These are phyloP conservation scores for Neoarius graeffei DNA, from an alignment of 2,113 vertebrate genomes.

Conservation along the genomic window DNA sequence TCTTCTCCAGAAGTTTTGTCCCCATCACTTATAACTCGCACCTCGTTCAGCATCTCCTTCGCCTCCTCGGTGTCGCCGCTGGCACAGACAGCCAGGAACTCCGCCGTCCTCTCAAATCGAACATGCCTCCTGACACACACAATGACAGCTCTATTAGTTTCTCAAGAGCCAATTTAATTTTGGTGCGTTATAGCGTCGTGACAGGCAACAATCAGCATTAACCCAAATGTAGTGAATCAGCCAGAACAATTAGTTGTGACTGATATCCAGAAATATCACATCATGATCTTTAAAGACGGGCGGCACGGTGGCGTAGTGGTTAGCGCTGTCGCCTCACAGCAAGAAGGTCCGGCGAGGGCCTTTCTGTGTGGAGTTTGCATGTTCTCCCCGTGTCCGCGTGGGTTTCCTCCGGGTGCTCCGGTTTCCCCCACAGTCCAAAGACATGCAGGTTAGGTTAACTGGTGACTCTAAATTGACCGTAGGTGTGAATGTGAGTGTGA, in stretches of 20 bases:
- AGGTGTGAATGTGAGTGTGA: too few relatives aligned
- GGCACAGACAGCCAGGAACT: slow-evolving; percentile 86
- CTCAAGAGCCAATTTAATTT: not conserved
- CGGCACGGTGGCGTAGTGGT: too few relatives aligned
- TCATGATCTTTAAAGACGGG: not conserved
- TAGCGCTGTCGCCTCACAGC: too few relatives aligned
- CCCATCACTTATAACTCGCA: slow-evolving; percentile 42
- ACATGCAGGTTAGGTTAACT: too few relatives aligned
- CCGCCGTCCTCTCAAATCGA: slow-evolving; percentile 83
- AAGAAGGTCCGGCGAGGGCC: too few relatives aligned
- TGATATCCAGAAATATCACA: not conserved
- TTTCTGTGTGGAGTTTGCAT: too few relatives aligned
- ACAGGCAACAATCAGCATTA: not conserved
- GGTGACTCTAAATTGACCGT: too few relatives aligned
- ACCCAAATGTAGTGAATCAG: not conserved
- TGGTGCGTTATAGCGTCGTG: not conserved
- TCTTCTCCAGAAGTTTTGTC: slow-evolving; percentile 45
- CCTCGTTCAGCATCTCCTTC: slow-evolving; percentile 76
- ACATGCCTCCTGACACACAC: slow-evolving; percentile 70
- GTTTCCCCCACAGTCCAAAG: too few relatives aligned
- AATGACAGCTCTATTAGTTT: not conserved
- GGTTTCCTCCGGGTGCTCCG: too few relatives aligned
- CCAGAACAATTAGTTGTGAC: not conserved
- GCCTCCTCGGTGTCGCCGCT: slow-evolving; percentile 84
- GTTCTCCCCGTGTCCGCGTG: too few relatives aligned